Evolutionary conservation across 2,797 vertebrate genomes (phyloP), one percentile per base, ranked within the genome.

Genomic region (Varecia variegata): DNA sequence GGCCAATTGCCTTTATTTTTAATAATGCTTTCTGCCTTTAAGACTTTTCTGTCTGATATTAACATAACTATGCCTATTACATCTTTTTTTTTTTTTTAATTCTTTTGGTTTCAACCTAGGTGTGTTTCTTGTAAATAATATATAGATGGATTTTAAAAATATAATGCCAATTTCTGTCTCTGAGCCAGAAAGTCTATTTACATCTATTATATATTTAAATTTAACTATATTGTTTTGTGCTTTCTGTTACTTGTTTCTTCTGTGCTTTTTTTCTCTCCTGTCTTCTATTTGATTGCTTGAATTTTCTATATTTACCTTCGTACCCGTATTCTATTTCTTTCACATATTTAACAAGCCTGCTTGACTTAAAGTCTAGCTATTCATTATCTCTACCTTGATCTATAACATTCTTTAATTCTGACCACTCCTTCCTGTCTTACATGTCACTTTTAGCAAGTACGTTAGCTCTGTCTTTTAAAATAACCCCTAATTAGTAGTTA

Each of bases 1-100:
- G n/a, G n/a, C n/a, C n/a, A n/a, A 43, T 23, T 73, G 5, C 71
- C 76, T 60, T 76, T 77, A 89, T 67, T 81, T 95, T 80, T 56
- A 84, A 88, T 62, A 35, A 85, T 84, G 77, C 47, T 58, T 88
- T 92, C 27, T 70, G 54, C 20, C n/a, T 84, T 83, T 93, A 81
- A 85, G 15, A 50, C 38, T 73, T n/a, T 54, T 76, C 52, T 67
- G 17, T 43, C 60, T 89, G 38, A 21, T 77, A 71, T 8, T 38
- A 71, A 18, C n/a, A 15, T 47, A 77, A 83, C 9, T 86, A 27
- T 62, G 32, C 15, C 65, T 90, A n/a, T 30, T 65, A 15, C 13
- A 40, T 52, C 45, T 67, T 65, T 35, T 62, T 45, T 35, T 62
- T 45, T 45, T 43, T 54, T 21, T 9, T 9, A 52, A 76, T 76